Evolutionary conservation across 2,888 invertebrate species (phyloP).

Genomic region (Ypsolopha scabrella): DNA sequence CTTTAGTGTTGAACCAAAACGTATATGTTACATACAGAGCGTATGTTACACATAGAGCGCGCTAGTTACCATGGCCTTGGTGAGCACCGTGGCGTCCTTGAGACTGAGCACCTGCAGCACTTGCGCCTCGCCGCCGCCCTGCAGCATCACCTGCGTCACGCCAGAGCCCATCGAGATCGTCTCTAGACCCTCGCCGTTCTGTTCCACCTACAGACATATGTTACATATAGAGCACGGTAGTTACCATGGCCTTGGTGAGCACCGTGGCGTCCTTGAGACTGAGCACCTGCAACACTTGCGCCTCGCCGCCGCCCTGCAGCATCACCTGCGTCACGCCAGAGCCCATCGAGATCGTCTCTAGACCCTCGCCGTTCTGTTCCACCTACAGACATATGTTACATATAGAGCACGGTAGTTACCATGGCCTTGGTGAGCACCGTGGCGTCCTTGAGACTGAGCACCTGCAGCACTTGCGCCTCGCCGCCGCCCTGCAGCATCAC

Average conservation of each 20-base stretch:
- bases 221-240: background rate
- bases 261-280: conserved; percentile 88
- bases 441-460: conserved; percentile 87
- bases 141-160: conserved; percentile 86
- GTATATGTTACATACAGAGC: background rate
- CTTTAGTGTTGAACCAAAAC: conserved; percentile 81
- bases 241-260: conserved; percentile 80
- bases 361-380: conserved; percentile 80
- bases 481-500: conserved; percentile 84
- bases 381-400: conserved; percentile 53
- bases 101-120: conserved; percentile 86
- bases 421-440: conserved; percentile 85
- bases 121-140: conserved; percentile 80
- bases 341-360: conserved; percentile 83
- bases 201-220: conserved; percentile 60
- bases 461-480: conserved; percentile 84
- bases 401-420: conserved; percentile 18
- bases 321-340: conserved; percentile 87
- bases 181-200: conserved; percentile 80
- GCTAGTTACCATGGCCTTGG: conserved; percentile 75
- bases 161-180: conserved; percentile 83
- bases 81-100: conserved; percentile 85
- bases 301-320: conserved; percentile 80
- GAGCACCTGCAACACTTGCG: conserved; percentile 86
- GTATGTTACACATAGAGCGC: conserved; percentile 19